Evolutionary conservation across 2,888 invertebrate species (phyloP).

Genomic region (Psococerastis gibbosa): DNA sequence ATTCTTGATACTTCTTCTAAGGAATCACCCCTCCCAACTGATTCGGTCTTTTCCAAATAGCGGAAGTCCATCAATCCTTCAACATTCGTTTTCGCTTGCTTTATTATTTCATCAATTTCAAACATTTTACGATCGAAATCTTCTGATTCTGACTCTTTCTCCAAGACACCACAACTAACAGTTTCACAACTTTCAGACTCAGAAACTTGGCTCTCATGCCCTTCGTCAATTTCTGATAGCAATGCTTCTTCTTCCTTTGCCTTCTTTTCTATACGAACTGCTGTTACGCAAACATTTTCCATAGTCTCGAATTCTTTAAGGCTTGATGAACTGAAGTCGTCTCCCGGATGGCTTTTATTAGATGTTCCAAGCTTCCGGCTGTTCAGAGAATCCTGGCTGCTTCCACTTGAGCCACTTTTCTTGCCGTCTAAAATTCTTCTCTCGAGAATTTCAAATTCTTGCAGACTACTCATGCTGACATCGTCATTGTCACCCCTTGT

Average conservation of each 20-base stretch:
- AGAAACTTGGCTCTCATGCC: slow-evolving; percentile 35
- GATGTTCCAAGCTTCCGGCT: slow-evolving; percentile 22
- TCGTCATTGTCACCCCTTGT: slow-evolving; percentile 79
- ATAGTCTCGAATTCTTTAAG: slow-evolving; percentile 84
- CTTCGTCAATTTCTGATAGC: slow-evolving; percentile 35
- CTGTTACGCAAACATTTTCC: slow-evolving; percentile 73
- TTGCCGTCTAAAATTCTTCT: slow-evolving; percentile 50
- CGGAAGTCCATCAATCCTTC: slow-evolving; percentile 38
- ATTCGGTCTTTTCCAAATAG: slow-evolving; percentile 35
- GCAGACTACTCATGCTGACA: slow-evolving; percentile 76
- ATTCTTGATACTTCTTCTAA: slow-evolving; percentile 32
- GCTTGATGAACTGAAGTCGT: slow-evolving; percentile 71
- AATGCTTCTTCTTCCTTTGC: slow-evolving; percentile 73
- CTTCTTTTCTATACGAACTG: slow-evolving; percentile 59
- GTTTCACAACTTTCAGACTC: slow-evolving; percentile 40
- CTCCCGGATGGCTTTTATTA: slow-evolving; percentile 55
- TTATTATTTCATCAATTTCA: slow-evolving; percentile 47
- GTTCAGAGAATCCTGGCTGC: slow-evolving; percentile 69
- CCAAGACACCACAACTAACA: slow-evolving; percentile 36
- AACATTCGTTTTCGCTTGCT: slow-evolving; percentile 44
- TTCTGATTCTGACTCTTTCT: slow-evolving; percentile 35
- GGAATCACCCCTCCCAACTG: slow-evolving; percentile 31
- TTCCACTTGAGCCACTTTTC: slow-evolving; percentile 42
- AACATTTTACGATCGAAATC: slow-evolving; percentile 45
- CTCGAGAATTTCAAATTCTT: slow-evolving; percentile 87